Evolutionary conservation across 2,888 invertebrate species (phyloP).

Genomic region (Ischnus inquisitorius): DNA sequence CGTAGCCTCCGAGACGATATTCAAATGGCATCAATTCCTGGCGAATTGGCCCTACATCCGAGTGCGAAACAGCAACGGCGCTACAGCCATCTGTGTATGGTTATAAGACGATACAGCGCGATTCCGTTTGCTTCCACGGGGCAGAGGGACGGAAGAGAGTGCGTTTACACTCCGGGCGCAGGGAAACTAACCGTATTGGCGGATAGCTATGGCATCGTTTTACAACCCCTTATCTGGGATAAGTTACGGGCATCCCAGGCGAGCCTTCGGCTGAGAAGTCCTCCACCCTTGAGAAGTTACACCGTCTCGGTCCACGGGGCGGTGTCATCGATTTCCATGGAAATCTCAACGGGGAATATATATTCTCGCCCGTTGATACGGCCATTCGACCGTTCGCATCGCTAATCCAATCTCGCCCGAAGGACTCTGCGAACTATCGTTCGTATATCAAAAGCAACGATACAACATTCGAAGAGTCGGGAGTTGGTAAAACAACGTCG

Average conservation of each 20-base stretch:
- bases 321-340: slow-evolving; percentile 81
- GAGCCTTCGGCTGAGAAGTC: slow-evolving; percentile 57
- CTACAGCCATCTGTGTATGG: slow-evolving; percentile 17
- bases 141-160: slow-evolving; percentile 51
- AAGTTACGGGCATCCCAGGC: slow-evolving; percentile 81
- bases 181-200: slow-evolving; percentile 80
- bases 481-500: slow-evolving; percentile 5
- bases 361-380: slow-evolving; percentile 20
- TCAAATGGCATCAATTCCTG: slow-evolving; percentile 84
- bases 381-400: slow-evolving; percentile 51
- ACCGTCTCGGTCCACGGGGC: slow-evolving; percentile 67
- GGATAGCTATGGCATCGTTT: slow-evolving; percentile 83
- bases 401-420: slow-evolving; percentile 58
- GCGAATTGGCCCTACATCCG: slow-evolving; percentile 81
- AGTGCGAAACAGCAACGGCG: slow-evolving; percentile 55
- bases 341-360: slow-evolving; percentile 73
- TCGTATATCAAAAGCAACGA: slow-evolving; percentile 50
- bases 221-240: slow-evolving; percentile 84
- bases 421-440: slow-evolving; percentile 39
- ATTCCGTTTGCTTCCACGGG: not conserved
- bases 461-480: slow-evolving; percentile 7
- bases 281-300: slow-evolving; percentile 71
- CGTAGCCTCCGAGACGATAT: slow-evolving; percentile 76
- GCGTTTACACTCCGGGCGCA: slow-evolving; percentile 30
- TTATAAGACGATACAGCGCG: slow-evolving; percentile 36